A percentile compares a stretch with the other conserved stretches of the same genome.
These are phyloP conservation scores for Mirza zaza DNA, from an alignment of 2,113 vertebrate species.

Conservation along the genomic window DNA sequence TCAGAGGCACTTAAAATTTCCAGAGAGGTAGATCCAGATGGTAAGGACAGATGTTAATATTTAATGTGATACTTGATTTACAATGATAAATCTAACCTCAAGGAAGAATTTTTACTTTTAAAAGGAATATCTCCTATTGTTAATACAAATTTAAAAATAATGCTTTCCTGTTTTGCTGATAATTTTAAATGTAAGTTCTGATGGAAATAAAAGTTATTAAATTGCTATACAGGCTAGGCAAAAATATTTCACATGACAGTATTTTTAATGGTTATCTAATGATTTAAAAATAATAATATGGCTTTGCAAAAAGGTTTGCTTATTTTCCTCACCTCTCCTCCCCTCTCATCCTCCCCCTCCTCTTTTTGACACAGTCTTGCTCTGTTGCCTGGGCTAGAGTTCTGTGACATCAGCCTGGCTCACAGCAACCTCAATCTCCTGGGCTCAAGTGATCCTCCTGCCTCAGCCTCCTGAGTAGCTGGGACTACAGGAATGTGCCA, in stretches of 20 bases:
- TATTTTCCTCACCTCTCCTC: background rate
- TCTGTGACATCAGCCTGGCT: no score
- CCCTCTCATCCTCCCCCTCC: no score
- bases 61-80: constrained; percentile 36
- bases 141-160: constrained; percentile 46
- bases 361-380: no score
- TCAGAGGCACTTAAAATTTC: constrained; percentile 98
- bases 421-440: no score
- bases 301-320: constrained; percentile 16
- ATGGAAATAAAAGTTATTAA: constrained; percentile 9
- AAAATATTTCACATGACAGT: constrained; percentile 11
- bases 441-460: no score
- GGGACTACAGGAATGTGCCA: no score
- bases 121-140: background rate
- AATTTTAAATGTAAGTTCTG: constrained; percentile 53
- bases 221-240: background rate
- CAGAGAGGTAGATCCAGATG: constrained; percentile 96
- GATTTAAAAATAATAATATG: constrained; percentile 21
- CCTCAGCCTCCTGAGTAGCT: no score
- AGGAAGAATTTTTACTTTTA: constrained; percentile 41
- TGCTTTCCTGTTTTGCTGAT: constrained; percentile 39
- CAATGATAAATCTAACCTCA: constrained; percentile 17
- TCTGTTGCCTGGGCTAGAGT: no score
- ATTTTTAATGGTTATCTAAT: constrained; percentile 19
- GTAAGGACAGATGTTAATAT: constrained; percentile 82